Conservation (phyloP, 2,888 invertebrate genomes). For the Malthinus seriepunctatus region DNA sequence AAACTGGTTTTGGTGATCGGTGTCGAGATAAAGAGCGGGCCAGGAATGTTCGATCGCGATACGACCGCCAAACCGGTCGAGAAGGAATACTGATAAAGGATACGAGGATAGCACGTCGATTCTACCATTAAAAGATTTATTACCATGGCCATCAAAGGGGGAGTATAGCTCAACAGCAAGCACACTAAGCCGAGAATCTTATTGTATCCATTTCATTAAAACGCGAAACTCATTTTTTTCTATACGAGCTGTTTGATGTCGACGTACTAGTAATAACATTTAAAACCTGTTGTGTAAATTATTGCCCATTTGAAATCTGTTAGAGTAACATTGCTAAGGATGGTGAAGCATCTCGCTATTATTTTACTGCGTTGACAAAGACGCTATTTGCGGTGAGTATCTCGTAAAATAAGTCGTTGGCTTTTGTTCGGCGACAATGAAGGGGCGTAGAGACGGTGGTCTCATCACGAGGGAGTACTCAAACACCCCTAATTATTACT, state of each 20-base stretch:
- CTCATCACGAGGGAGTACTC: slow-evolving; percentile 43
- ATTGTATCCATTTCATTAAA: slow-evolving; percentile 26
- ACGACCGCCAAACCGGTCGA: slow-evolving; percentile 35
- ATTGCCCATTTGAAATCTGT: slow-evolving; percentile 32
- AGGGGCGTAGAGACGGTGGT: slow-evolving; percentile 33
- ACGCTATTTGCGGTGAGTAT: slow-evolving; percentile 39
- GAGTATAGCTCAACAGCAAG: slow-evolving; percentile 22
- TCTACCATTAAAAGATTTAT: slow-evolving; percentile 32
- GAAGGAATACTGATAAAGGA: slow-evolving; percentile 32
- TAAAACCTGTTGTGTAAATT: slow-evolving; percentile 40
- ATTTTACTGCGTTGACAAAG: slow-evolving; percentile 44
- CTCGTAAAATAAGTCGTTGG: slow-evolving; percentile 44
- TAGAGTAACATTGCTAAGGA: slow-evolving; percentile 29
- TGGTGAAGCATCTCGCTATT: slow-evolving; percentile 34
- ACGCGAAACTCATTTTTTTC: slow-evolving; percentile 17
- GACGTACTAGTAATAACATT: slow-evolving; percentile 29
- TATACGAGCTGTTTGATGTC: slow-evolving; percentile 17
- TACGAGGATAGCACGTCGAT: slow-evolving; percentile 30
- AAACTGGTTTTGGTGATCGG: slow-evolving; percentile 52
- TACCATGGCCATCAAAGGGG: slow-evolving; percentile 26
- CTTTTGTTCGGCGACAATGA: slow-evolving; percentile 35
- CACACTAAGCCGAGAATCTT: slow-evolving; percentile 17
- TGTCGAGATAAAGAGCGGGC: slow-evolving; percentile 42
- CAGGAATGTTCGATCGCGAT: slow-evolving; percentile 49
- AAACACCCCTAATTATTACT: slow-evolving; percentile 46